phyloP scores from a whole-genome alignment of 2,113 vertebrate species.

The Cottus gobio region DNA sequence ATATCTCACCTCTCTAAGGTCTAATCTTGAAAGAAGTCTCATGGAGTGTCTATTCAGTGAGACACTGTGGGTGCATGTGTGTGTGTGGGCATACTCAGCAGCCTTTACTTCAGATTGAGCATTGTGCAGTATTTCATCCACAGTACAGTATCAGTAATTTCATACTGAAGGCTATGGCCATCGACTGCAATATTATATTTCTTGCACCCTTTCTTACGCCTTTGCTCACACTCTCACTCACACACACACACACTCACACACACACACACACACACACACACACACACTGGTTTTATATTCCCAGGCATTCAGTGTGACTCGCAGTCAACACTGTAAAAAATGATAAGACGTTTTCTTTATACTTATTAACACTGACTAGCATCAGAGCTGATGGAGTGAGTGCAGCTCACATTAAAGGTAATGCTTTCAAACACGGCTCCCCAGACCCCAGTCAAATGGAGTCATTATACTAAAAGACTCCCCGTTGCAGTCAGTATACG shows the following conservation, averaged over 20 bases:
- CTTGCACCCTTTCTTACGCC: not conserved
- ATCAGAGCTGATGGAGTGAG: slow-evolving; percentile 36
- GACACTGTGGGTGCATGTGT: slow-evolving; percentile 1
- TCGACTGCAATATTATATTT: slow-evolving; percentile 25
- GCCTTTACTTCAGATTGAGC: slow-evolving; percentile 22
- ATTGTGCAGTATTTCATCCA: slow-evolving; percentile 39
- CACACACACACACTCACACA: not conserved
- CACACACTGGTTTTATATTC: slow-evolving; percentile 8
- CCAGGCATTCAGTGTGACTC: slow-evolving; percentile 8
- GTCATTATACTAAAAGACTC: slow-evolving; percentile 53
- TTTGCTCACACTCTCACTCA: not conserved
- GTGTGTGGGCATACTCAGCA: slow-evolving; percentile 9
- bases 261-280: not conserved
- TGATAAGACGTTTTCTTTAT: not conserved
- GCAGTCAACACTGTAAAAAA: slow-evolving; percentile 21
- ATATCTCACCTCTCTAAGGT: slow-evolving; percentile 31
- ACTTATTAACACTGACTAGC: slow-evolving; percentile 41
- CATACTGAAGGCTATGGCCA: slow-evolving; percentile 33
- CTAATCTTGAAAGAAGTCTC: slow-evolving; percentile 14
- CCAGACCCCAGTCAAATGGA: slow-evolving; percentile 40
- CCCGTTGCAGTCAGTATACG: slow-evolving; percentile 49
- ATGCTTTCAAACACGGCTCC: slow-evolving; percentile 45
- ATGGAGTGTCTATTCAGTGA: slow-evolving; percentile 34
- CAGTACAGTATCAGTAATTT: slow-evolving; percentile 35
- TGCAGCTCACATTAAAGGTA: slow-evolving; percentile 33